These are phyloP conservation scores for Macaca nemestrina DNA, from an alignment of 2,113 vertebrate species.

Conservation along the genomic window DNA sequence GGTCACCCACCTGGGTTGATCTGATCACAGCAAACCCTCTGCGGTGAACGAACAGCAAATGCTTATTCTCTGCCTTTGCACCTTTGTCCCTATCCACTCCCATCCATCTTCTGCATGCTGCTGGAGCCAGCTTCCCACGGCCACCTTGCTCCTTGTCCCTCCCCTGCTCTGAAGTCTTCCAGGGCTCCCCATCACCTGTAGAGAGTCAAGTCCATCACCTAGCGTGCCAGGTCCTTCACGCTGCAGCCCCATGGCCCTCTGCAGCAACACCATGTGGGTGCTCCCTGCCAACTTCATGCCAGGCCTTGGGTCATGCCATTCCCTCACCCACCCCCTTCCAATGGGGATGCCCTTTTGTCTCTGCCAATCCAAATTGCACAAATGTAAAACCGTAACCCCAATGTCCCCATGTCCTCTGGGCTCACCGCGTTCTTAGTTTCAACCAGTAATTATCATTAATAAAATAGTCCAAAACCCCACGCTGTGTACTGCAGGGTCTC, in stretches of 20 bases:
- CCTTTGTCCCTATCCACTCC: not conserved
- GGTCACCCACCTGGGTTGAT: not conserved
- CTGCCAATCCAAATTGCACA: not conserved
- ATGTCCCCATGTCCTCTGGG: not conserved
- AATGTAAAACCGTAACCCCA: not conserved
- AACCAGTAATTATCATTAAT: not conserved
- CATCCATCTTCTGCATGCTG: fast-evolving
- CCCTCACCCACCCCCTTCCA: no score
- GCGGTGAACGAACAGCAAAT: fast-evolving
- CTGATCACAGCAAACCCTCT: not conserved
- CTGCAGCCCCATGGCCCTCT: not conserved
- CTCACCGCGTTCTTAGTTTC: not conserved
- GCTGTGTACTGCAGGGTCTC: fast-evolving
- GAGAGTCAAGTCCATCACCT: not conserved
- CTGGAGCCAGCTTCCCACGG: not conserved
- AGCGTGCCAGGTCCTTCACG: not conserved
- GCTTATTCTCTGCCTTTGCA: not conserved
- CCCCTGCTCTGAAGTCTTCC: not conserved
- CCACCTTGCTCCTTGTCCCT: not conserved
- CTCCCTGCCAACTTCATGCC: not conserved
- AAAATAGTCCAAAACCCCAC: not conserved
- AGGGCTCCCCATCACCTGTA: not conserved
- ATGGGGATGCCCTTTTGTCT: not conserved
- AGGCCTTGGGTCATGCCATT: not conserved
- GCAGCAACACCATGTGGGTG: not conserved